Evolutionary conservation across 2,113 vertebrate genomes (phyloP), one percentile per base, ranked within the genome.

Genomic region (Vanacampus margaritifer): DNA sequence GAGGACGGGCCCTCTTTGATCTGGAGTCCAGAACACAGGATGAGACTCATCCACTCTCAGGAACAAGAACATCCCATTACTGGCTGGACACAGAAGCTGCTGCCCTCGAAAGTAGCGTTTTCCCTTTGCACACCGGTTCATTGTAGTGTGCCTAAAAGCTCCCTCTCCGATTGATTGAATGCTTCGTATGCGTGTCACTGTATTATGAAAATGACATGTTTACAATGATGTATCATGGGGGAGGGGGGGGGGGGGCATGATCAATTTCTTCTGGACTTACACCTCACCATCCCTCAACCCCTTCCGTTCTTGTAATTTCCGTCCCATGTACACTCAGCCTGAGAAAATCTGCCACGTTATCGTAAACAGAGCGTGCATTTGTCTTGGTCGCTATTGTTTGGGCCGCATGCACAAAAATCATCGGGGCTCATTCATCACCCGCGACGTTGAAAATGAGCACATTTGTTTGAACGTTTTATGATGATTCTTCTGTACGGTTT

Each of bases 11-110:
- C 46, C 67, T 78, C 84, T 90, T 90, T 90, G 87, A 88, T 89
- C 86, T 89, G 73, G 72, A 45, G 82, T 85, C 87, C 88, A 90
- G 85, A 89, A 83, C 86, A 89, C 85, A 86, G 80, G 86, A 89
- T 89, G 84, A 86, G 87, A 72, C 72, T 86, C 76, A 84, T 88
- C 82, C 73, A 45, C 84, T 87, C 81, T 81, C 86, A 84, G 80
- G 83, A 87, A 88, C 86, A 87, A 87, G 83, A 87, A 88, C 83
- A 87, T 88, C 85, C 84, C 78, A 88, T 90, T 88, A 89, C 75
- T 74, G 85, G 72, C 81, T 73, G 83, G 80, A 83, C 80, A 82
- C 69, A 82, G 71, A 72, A 68, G 71, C 82, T 76, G 81, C 79
- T 84, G 75, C 71, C 69, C 35, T 62, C 14, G 23, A 62, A 62